Base-by-base conservation (phyloP, 2,113 vertebrate genomes). In the Tringa solitaria region DNA sequence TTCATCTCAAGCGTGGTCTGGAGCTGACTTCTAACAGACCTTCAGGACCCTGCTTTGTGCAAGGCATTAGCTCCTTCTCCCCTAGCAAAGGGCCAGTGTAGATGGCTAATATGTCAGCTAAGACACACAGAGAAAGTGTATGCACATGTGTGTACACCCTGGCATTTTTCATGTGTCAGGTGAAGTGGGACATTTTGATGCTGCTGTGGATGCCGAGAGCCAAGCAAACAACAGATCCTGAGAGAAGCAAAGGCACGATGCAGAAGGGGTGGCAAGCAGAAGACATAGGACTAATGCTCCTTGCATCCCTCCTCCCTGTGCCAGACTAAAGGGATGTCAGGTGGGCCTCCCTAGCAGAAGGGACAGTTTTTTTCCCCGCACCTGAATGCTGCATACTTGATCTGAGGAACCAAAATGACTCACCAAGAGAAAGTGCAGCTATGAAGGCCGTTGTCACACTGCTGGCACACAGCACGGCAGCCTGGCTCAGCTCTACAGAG, bases 361-460 rank as follows among this genome's bases (percentile, higher is more conserved):
- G 37, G 51, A 41, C 23, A 32, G 41, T 0, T 54, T 86, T 86
- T 46, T 43, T 32, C 10, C 9, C 33, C 7, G 1, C 33, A 37
- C 9, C 33, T 9, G 26, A 22, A 41, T 3, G 22, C 26, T 51
- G 26, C 15, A 2, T 1, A 5, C 61, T 61, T 76, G 75, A 70
- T 17, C 22, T 19, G 45, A 85, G 46, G 32, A 73, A 65, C 6
- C 27, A 60, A 14, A 45, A 16, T 3, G 3, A 96, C 98, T 98
- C 98, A 99, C 99, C 99, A 21, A 99, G 98, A 32, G 98, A 98
- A 5, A 99, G 98, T 2, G 99, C 99, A 3, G 99, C 99, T 14
- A 99, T 95, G 89, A 99, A 99, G 43, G 99, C 99, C 0, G 99
- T 99, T 90, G 98, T 98, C 84, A 99, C 97, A 0, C 99, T 99